Percentiles rank a stretch among this genome's conserved stretches.
These are phyloP conservation scores for Napeogenes inachia DNA, from an alignment of 2,888 invertebrate species.

Conservation along the genomic window DNA sequence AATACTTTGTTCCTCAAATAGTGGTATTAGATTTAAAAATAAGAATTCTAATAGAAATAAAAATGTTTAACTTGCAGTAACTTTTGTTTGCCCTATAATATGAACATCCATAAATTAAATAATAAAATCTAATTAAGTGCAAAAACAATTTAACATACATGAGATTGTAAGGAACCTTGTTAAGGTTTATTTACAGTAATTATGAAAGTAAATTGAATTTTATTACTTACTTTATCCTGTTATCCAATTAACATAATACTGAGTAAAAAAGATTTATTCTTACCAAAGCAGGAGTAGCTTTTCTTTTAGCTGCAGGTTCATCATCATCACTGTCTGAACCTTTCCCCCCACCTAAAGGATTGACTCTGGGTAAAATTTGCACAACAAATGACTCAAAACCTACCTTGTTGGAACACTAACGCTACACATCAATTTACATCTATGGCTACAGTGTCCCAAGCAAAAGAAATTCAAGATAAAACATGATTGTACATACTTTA, in stretches of 20 bases:
- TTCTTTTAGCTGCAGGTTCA: slow-evolving; percentile 87
- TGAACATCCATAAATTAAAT: background rate
- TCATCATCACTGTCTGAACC: slow-evolving; percentile 90
- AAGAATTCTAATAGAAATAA: background rate
- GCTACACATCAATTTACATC: slow-evolving; percentile 65
- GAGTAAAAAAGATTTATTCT: slow-evolving; percentile 34
- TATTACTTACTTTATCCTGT: slow-evolving; percentile 33
- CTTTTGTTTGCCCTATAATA: background rate
- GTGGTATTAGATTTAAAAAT: background rate
- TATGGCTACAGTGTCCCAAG: slow-evolving; percentile 58
- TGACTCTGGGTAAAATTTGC: slow-evolving; percentile 33
- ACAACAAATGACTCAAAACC: slow-evolving; percentile 31
- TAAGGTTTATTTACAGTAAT: background rate
- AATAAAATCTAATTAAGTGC: background rate
- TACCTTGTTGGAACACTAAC: slow-evolving; percentile 45
- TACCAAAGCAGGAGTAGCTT: slow-evolving; percentile 79
- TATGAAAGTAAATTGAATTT: slow-evolving; percentile 10
- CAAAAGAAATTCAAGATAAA: slow-evolving; percentile 46
- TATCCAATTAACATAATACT: slow-evolving; percentile 29
- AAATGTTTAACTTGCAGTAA: background rate
- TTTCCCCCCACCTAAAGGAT: slow-evolving; percentile 77
- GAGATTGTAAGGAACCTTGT: background rate
- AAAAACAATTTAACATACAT: background rate
- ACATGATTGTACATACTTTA: slow-evolving; percentile 63
- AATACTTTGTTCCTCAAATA: background rate